Conservation (phyloP, 2,888 invertebrate species). For the Agriotes lineatus region DNA sequence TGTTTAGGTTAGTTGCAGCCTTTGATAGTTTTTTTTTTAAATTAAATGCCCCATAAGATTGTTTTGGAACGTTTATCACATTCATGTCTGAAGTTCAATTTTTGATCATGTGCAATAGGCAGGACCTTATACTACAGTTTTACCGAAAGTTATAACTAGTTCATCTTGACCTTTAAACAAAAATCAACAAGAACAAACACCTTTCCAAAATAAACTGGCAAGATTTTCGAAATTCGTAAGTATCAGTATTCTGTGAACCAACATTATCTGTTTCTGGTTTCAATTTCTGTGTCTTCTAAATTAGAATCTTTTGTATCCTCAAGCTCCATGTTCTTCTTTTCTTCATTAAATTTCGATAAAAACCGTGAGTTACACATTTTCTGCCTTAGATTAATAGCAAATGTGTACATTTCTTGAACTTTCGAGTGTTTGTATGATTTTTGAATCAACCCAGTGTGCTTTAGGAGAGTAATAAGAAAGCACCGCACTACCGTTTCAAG, state of each 20-base stretch:
- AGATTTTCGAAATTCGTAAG: conserved; percentile 55
- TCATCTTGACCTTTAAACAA: conserved; percentile 68
- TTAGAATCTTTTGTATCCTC: conserved; percentile 36
- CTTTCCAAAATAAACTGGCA: conserved; percentile 67
- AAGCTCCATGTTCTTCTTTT: conserved; percentile 28
- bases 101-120: too few species aligned
- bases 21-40: too few species aligned
- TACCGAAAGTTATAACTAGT: too few species aligned
- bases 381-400: conserved; percentile 55
- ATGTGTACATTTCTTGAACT: conserved; percentile 62
- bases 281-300: conserved; percentile 39
- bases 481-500: conserved; percentile 67
- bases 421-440: conserved; percentile 57
- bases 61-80: too few species aligned
- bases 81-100: too few species aligned
- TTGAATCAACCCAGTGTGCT: conserved; percentile 68
- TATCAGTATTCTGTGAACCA: conserved; percentile 45
- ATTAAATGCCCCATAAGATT: too few species aligned
- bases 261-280: conserved; percentile 35
- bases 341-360: conserved; percentile 38
- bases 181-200: conserved; percentile 68
- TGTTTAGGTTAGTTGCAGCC: too few species aligned
- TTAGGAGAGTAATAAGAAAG: conserved; percentile 68
- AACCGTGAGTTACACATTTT: conserved; percentile 55
- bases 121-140: too few species aligned